Base-by-base conservation (phyloP, 2,113 vertebrate species). In the Xerus inauris region DNA sequence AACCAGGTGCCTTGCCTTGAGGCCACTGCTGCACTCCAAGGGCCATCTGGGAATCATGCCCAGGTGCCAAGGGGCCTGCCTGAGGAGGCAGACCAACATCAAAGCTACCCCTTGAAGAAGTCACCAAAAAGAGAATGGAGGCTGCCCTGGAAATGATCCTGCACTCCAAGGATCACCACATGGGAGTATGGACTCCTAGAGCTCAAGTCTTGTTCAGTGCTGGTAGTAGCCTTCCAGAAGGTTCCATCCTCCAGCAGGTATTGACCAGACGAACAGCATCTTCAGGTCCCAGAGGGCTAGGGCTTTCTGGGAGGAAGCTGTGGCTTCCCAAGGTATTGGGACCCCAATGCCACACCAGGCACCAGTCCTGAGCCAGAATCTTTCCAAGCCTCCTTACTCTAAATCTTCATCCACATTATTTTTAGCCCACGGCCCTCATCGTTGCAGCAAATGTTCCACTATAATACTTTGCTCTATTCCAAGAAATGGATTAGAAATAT, bases 361-460 rank as follows among this genome's bases (percentile, higher is more conserved):
- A 32, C 42, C 5, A 13, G 67, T 47, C 75, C n/a, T n/a, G n/a
- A 3, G 64, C 38, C 57, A 57, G 2, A 30, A n/a, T 17, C 14
- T 62, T 47, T 47, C 42, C 13, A 38, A 62, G 84, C 62, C 42
- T 42, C 64, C 59, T 67, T n/a, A 12, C 84, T 81, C 35, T 20
- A 42, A 71, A 54, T 59, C 20, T 59, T 62, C 35, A 30, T 7
- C 5, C 42, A 26, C 12, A 28, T 84, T 96, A 76, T 84, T 69
- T 94, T 73, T 73, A 92, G 95, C 69, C 12, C 49, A 51, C 24
- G 35, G 59, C 59, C 32, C 59, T 64, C n/a, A 59, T 42, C 87
- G 75, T 77, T 6, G 42, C 62, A 80, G 67, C 14, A 9, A 62
- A 35, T 2, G n/a, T 40, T 62, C 35, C 67, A 42, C 3, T 32